Percentiles rank a stretch among this genome's conserved stretches.
phyloP scores from a whole-genome alignment of 2,888 invertebrate genomes.

The Dasypolia templi region DNA sequence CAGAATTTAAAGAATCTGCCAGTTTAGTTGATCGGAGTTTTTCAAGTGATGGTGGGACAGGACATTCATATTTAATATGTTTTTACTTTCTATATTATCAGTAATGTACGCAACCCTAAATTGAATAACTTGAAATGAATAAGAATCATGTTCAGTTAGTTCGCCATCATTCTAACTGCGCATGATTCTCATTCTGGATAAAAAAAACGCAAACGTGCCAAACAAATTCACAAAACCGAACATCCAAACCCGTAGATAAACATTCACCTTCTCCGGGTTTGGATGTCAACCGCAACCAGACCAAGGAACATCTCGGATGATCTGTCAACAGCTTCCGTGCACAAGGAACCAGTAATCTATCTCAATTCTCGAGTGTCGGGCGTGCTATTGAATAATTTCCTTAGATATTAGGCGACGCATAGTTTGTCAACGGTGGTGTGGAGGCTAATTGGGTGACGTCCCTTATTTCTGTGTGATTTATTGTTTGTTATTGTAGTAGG shows the following conservation, averaged over 20 bases:
- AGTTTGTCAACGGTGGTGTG: constrained; percentile 34
- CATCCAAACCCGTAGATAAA: background rate
- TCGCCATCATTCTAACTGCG: background rate
- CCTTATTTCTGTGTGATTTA: constrained; percentile 43
- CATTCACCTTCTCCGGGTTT: background rate
- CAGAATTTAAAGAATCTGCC: background rate
- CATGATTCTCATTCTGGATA: no score
- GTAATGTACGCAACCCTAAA: background rate
- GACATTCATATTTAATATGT: no score
- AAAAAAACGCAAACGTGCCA: background rate
- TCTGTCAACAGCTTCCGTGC: constrained; percentile 62
- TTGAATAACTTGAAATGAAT: background rate
- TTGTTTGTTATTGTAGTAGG: background rate
- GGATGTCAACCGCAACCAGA: constrained; percentile 9
- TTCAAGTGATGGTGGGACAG: background rate
- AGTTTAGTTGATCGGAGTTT: background rate
- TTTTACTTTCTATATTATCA: no score
- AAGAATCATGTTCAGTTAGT: background rate
- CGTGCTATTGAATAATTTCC: constrained; percentile 60
- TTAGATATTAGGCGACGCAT: constrained; percentile 45
- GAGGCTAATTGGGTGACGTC: constrained; percentile 40
- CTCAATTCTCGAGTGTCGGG: constrained; percentile 56
- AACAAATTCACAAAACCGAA: background rate
- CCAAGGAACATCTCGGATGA: constrained; percentile 49
- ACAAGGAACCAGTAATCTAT: constrained; percentile 57